phyloP scores from a whole-genome alignment of 2,797 vertebrate genomes.

The Chaetodon trifasciatus region DNA sequence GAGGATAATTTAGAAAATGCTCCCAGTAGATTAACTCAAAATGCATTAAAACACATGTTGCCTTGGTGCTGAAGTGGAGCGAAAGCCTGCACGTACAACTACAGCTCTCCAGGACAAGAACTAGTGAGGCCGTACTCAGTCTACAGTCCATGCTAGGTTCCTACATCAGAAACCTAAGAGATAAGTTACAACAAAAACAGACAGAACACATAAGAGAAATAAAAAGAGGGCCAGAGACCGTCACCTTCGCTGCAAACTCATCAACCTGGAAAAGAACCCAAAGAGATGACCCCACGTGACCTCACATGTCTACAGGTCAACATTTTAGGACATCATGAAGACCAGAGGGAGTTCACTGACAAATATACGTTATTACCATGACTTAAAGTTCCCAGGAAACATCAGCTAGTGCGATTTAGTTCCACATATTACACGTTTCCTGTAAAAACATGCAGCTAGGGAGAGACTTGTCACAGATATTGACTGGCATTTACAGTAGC shows the following conservation, averaged over 20 bases:
- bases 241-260: conserved; percentile 91
- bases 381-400: neutral
- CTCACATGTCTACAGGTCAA: conserved; percentile 65
- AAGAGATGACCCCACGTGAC: conserved; percentile 75
- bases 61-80: conserved; percentile 55
- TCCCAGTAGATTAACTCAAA: conserved; percentile 2
- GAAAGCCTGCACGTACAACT: conserved; percentile 58
- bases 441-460: no score
- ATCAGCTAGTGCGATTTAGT: no score
- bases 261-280: conserved; percentile 92
- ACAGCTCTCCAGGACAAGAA: conserved; percentile 57
- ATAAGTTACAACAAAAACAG: conserved; percentile 82
- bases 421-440: no score
- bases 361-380: conserved; percentile 26
- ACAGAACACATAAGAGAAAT: conserved; percentile 73
- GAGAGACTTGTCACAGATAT: no score
- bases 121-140: conserved; percentile 71
- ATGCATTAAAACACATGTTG: conserved; percentile 2
- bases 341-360: conserved; percentile 20
- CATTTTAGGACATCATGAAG: conserved; percentile 46
- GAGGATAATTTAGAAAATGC: neutral
- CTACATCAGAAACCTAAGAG: conserved; percentile 83
- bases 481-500: no score
- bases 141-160: conserved; percentile 85
- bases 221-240: conserved; percentile 87